Percentiles rank a stretch among this genome's conserved stretches.
These are phyloP conservation scores for Conus betulinus DNA, from an alignment of 1,140 invertebrate species.

Conservation along the genomic window DNA sequence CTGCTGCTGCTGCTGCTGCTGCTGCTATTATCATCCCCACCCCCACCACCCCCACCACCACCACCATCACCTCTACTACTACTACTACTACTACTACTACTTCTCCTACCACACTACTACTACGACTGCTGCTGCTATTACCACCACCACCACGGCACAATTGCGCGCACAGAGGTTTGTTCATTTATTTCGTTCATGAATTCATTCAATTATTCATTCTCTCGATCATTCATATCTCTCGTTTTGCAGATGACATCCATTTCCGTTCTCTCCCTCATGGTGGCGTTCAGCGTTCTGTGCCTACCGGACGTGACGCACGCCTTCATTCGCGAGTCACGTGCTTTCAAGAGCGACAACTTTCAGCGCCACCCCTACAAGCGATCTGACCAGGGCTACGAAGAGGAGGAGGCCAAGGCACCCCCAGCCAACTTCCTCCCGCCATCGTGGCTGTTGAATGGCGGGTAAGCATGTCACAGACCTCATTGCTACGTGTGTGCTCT, in stretches of 20 bases:
- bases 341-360: background rate
- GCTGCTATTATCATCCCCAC: too few relatives aligned
- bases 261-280: background rate
- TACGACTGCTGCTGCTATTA: too few relatives aligned
- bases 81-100: too few relatives aligned
- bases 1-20: too few relatives aligned
- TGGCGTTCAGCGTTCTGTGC: background rate
- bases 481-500: too few relatives aligned
- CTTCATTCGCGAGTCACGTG: background rate
- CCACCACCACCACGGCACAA: too few relatives aligned
- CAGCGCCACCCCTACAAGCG: background rate
- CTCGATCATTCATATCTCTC: background rate
- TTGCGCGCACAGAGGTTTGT: too few relatives aligned
- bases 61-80: too few relatives aligned
- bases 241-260: background rate
- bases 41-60: too few relatives aligned
- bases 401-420: background rate
- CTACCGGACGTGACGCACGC: background rate
- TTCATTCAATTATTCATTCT: too few relatives aligned
- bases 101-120: too few relatives aligned
- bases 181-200: too few relatives aligned
- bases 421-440: background rate
- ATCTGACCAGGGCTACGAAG: background rate
- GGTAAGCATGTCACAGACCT: background rate
- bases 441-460: background rate